These are phyloP conservation scores for Onychostruthus taczanowskii DNA, from an alignment of 2,113 vertebrate species.

Conservation along the genomic window DNA sequence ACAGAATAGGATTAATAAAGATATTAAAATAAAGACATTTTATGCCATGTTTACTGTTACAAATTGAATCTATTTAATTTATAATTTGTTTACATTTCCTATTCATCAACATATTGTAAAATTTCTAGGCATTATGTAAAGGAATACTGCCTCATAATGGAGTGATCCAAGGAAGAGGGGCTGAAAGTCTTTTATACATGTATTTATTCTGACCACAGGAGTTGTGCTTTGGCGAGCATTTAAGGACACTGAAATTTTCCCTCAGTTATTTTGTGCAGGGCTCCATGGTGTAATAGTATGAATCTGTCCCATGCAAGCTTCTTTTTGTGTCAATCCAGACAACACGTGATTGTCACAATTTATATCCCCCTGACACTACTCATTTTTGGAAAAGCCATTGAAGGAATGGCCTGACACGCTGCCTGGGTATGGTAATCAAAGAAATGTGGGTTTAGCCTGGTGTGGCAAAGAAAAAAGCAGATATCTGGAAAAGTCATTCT, in stretches of 20 bases:
- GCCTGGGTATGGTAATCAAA: background rate
- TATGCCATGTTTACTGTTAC: background rate
- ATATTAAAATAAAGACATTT: background rate
- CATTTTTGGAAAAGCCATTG: background rate
- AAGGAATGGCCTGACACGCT: background rate
- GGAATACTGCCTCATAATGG: background rate
- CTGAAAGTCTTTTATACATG: background rate
- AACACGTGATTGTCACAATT: background rate
- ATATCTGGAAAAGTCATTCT: background rate
- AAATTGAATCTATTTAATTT: background rate
- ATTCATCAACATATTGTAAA: background rate
- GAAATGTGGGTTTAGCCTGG: background rate
- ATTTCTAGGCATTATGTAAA: background rate
- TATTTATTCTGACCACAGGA: background rate
- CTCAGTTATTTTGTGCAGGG: background rate
- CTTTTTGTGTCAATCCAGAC: background rate
- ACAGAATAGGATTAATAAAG: background rate
- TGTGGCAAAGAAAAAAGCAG: background rate
- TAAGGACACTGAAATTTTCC: background rate
- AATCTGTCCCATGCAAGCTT: background rate
- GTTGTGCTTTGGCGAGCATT: background rate
- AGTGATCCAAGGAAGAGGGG: background rate
- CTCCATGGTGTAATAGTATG: background rate
- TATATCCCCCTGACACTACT: background rate
- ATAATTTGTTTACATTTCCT: background rate